These are phyloP conservation scores for Melanchra persicariae DNA, from an alignment of 2,888 invertebrate genomes.

Conservation along the genomic window DNA sequence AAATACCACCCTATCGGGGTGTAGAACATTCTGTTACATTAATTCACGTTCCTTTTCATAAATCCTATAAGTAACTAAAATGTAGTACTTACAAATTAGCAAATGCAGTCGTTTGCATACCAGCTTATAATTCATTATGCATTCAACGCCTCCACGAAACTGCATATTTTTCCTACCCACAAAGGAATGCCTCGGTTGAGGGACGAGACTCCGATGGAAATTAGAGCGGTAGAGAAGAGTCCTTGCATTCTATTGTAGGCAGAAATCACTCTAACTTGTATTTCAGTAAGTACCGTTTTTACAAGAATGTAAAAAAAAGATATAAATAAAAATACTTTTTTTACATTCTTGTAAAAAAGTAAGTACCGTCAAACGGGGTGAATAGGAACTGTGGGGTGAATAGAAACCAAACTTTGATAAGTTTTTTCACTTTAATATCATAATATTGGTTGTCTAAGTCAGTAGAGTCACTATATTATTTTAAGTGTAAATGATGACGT, in stretches of 20 bases:
- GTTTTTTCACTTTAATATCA: too few relatives aligned
- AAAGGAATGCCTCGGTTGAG: slow-evolving; percentile 22
- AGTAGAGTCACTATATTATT: too few relatives aligned
- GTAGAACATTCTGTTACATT: background rate
- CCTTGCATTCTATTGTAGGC: background rate
- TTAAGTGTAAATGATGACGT: too few relatives aligned
- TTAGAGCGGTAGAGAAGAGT: background rate
- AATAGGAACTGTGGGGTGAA: too few relatives aligned
- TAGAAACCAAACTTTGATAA: too few relatives aligned
- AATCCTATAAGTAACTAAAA: too few relatives aligned
- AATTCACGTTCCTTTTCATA: background rate
- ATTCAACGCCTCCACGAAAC: slow-evolving; percentile 45
- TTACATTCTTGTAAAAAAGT: too few relatives aligned
- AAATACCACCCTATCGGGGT: background rate
- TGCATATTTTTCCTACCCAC: slow-evolving; percentile 48
- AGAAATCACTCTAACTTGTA: background rate
- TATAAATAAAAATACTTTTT: too few relatives aligned
- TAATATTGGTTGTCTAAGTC: too few relatives aligned
- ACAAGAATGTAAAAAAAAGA: too few relatives aligned
- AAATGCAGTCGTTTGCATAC: slow-evolving; percentile 39
- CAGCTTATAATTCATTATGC: slow-evolving; percentile 45
- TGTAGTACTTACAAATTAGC: slow-evolving; percentile 24
- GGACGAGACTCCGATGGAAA: slow-evolving; percentile 26
- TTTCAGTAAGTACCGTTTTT: too few relatives aligned
- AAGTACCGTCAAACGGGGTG: too few relatives aligned